phyloP scores from a whole-genome alignment of 2,113 vertebrate genomes.

The Lampris incognitus region DNA sequence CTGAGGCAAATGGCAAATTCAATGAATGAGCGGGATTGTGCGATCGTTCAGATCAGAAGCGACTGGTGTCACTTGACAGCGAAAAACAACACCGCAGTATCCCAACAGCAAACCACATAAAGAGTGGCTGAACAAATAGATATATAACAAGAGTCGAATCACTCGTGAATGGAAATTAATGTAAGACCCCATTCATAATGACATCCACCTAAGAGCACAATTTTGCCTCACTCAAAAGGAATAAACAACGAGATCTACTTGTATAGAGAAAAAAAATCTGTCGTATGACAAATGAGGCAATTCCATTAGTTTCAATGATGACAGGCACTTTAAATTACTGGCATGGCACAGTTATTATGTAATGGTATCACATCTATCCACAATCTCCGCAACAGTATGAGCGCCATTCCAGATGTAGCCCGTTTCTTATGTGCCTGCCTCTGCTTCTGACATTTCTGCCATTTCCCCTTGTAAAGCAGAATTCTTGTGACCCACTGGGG shows the following conservation, averaged over 20 bases:
- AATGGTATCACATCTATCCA: slow-evolving; percentile 36
- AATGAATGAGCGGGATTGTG: slow-evolving; percentile 37
- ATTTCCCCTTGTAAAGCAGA: slow-evolving; percentile 66
- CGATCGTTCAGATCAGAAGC: slow-evolving; percentile 38
- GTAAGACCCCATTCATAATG: not conserved
- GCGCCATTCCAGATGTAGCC: slow-evolving; percentile 57
- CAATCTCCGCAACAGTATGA: slow-evolving; percentile 51
- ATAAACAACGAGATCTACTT: not conserved
- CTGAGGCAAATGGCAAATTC: slow-evolving; percentile 26
- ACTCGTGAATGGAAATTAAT: too few relatives aligned
- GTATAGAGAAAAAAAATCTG: not conserved
- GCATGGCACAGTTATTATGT: slow-evolving; percentile 28
- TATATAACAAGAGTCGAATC: too few relatives aligned
- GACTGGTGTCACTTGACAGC: not conserved
- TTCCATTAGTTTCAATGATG: slow-evolving; percentile 42
- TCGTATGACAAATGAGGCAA: slow-evolving; percentile 37
- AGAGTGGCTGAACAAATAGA: too few relatives aligned
- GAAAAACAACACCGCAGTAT: not conserved
- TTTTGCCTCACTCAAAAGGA: not conserved
- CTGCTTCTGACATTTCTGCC: slow-evolving; percentile 29
- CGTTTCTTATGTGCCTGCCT: slow-evolving; percentile 11
- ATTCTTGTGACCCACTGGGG: slow-evolving; percentile 32
- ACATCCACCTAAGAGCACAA: not conserved
- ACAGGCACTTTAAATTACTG: slow-evolving; percentile 21
- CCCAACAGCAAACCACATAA: too few relatives aligned